Conservation (phyloP, 2,113 vertebrate species). For the Entelurus aequoreus region DNA sequence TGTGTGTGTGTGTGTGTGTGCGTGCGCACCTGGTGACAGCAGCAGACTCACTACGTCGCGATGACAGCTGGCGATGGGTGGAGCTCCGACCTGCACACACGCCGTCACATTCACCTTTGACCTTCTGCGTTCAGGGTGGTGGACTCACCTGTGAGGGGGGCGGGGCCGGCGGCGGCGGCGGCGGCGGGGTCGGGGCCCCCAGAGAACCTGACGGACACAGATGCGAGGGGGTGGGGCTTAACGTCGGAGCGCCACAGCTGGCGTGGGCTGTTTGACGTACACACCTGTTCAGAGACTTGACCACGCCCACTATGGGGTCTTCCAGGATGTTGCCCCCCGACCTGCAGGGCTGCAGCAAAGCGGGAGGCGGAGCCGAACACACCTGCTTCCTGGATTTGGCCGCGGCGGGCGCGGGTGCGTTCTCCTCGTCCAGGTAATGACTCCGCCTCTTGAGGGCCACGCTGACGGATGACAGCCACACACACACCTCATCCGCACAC, state of each 20-base stretch:
- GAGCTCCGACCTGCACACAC: slow-evolving; percentile 28
- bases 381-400: slow-evolving; percentile 15
- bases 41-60: neutral
- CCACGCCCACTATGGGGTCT: slow-evolving; percentile 25
- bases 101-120: neutral
- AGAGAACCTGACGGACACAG: slow-evolving; percentile 14
- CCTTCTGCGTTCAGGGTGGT: neutral
- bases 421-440: slow-evolving; percentile 38
- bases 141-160: neutral
- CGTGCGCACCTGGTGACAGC: slow-evolving; percentile 20
- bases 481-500: slow-evolving; percentile 29
- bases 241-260: neutral
- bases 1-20: neutral
- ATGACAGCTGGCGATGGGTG: neutral
- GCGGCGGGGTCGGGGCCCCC: neutral
- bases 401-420: neutral
- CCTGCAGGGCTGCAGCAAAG: slow-evolving; percentile 13
- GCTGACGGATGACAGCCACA: slow-evolving; percentile 22
- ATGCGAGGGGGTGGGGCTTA: too few species aligned
- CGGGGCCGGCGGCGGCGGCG: neutral
- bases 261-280: neutral
- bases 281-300: slow-evolving; percentile 43
- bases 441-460: slow-evolving; percentile 27
- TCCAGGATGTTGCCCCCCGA: slow-evolving; percentile 8
- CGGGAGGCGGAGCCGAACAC: neutral